Conservation (phyloP, 2,797 vertebrate genomes). For the Myripristis jacobus region DNA sequence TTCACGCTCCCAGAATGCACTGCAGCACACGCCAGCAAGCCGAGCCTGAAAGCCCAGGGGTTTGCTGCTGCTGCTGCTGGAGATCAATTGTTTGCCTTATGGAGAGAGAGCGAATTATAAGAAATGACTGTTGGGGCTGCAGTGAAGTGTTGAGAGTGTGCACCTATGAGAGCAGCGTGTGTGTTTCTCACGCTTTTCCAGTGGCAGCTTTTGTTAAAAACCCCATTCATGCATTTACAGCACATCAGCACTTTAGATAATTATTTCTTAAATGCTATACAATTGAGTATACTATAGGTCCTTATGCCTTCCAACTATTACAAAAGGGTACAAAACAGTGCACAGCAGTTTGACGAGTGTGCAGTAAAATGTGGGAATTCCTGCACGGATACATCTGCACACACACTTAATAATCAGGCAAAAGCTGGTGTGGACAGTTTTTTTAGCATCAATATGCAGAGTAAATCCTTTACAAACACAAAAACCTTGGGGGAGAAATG, state of each 20-base stretch:
- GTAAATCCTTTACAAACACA: conserved; percentile 18
- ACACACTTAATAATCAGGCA: conserved; percentile 1
- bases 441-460: conserved; percentile 32
- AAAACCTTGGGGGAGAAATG: conserved; percentile 22
- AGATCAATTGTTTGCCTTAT: conserved; percentile 41
- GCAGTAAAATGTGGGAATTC: background rate
- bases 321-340: background rate
- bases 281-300: background rate
- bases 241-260: too few species aligned
- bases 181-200: too few species aligned
- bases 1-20: conserved; percentile 33
- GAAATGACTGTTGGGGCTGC: conserved; percentile 9
- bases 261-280: too few species aligned
- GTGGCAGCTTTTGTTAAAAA: too few species aligned
- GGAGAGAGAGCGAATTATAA: conserved; percentile 35
- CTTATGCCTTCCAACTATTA: background rate
- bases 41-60: conserved; percentile 30
- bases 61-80: conserved; percentile 4
- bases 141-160: background rate
- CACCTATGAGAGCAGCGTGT: too few species aligned
- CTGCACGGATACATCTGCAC: conserved; percentile 10
- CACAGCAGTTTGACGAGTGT: background rate
- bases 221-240: too few species aligned
- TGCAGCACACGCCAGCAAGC: conserved; percentile 17
- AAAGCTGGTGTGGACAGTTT: background rate